Evolutionary conservation across 2,888 invertebrate genomes (phyloP), one percentile per base, ranked within the genome.

Genomic region (Rhimphoctona megacephalus): DNA sequence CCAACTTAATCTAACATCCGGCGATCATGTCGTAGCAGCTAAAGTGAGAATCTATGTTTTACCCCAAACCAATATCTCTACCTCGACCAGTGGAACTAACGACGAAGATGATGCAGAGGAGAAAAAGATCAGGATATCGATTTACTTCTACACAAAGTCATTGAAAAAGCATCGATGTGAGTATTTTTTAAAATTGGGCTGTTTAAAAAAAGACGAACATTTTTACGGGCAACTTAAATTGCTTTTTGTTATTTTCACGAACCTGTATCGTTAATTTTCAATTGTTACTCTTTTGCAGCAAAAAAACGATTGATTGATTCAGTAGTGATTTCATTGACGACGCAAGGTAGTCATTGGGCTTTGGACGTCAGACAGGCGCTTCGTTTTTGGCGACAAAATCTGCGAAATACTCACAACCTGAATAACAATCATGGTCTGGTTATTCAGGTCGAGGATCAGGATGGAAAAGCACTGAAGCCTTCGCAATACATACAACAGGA

Each of bases 361-460:
- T 81, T 94, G 67, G 94, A 94, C 82, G 94, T 93, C 9, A 90
- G 92, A 76, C 92, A 93, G 66, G 91, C 91, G 7, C 87, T 93
- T 70, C 91, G 92, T 86, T 92, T 91, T 81, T 94, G 94, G 94
- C 89, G 92, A 81, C 89, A 91, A 49, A 91, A 87, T 85, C 83
- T 88, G 11, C 87, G 89, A 86, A 89, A 74, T 85, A 69, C 87
- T 66, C 90, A 90, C 77, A 85, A 84, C 64, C 88, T 77, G 83
- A 90, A 89, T 77, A 95, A 92, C 92, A 94, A 94, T 88, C 94
- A 94, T 77, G 96, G 95, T 0, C 90, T 96, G 83, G 95, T 95
- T 19, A 94, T 96, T n/a, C 94, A 95, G 89, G 95, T 96, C 33
- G 96, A 96, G 92, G 96, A 96, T 91, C 96, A 96, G 91, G 96